Evolutionary conservation across 1,140 invertebrate species (phyloP).

Genomic region (Oreohelix idahoensis): DNA sequence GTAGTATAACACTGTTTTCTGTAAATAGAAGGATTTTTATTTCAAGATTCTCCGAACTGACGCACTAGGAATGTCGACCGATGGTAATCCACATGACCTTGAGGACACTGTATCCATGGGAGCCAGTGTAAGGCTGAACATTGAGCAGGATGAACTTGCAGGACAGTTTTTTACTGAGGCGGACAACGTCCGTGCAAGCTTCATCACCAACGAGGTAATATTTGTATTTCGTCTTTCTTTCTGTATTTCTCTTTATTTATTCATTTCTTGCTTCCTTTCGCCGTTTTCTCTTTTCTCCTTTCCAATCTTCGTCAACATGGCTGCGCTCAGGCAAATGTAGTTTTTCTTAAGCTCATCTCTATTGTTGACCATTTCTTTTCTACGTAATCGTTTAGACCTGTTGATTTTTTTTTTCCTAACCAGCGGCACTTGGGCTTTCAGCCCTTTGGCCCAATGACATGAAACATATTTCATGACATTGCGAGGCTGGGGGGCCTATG

Average conservation of each 20-base stretch:
- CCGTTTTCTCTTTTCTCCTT: background rate
- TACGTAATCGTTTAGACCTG: too few species aligned
- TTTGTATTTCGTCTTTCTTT: too few species aligned
- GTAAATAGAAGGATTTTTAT: too few species aligned
- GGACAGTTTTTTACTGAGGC: constrained; percentile 46
- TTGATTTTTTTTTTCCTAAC: too few species aligned
- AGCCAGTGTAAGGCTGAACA: constrained; percentile 40
- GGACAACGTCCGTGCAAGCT: constrained; percentile 40
- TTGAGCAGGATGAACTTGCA: constrained; percentile 41
- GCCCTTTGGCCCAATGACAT: too few species aligned
- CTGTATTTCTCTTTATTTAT: background rate
- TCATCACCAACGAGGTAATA: background rate
- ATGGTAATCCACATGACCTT: constrained; percentile 2
- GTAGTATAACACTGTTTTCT: background rate
- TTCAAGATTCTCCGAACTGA: constrained; percentile 27
- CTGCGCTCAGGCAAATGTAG: too few species aligned
- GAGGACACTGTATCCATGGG: constrained; percentile 21
- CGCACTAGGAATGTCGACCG: background rate
- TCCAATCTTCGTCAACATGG: too few species aligned
- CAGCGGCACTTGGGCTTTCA: too few species aligned
- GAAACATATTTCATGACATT: too few species aligned
- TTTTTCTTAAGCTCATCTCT: too few species aligned
- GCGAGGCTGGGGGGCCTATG: too few species aligned
- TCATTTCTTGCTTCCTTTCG: background rate
- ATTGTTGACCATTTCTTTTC: too few species aligned